These are phyloP conservation scores for Phrynocephalus vlangalii DNA, from an alignment of 2,797 vertebrate genomes.

Conservation along the genomic window DNA sequence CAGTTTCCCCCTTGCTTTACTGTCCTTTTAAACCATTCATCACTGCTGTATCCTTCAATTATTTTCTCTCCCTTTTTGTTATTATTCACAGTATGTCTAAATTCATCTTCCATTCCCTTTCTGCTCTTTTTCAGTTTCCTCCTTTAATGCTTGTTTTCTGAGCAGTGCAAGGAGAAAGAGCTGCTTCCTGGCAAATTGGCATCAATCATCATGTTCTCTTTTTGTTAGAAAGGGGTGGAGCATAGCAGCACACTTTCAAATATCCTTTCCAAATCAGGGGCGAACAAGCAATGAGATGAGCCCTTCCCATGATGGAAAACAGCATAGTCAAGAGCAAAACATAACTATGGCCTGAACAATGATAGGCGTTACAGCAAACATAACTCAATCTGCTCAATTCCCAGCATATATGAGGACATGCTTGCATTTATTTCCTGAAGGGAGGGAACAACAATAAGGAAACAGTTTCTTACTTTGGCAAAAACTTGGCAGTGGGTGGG, in stretches of 20 bases:
- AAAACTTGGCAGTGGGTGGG: constrained; percentile 42
- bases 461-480: constrained; percentile 52
- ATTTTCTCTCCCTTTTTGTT: neutral
- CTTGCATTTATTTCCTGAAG: constrained; percentile 50
- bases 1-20: constrained; percentile 69
- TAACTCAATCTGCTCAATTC: neutral
- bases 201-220: constrained; percentile 27
- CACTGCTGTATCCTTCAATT: constrained; percentile 56
- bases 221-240: neutral
- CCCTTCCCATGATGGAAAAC: constrained; percentile 9
- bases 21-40: constrained; percentile 61
- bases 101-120: constrained; percentile 11
- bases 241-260: constrained; percentile 8
- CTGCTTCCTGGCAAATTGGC: constrained; percentile 9
- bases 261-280: constrained; percentile 10
- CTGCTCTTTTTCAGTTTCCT: neutral
- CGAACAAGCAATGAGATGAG: constrained; percentile 25
- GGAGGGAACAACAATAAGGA: constrained; percentile 47
- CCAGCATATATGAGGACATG: constrained; percentile 46
- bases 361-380: neutral
- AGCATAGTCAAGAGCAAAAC: constrained; percentile 13
- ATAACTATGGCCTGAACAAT: constrained; percentile 8
- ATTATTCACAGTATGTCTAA: constrained; percentile 41
- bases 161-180: constrained; percentile 24
- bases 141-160: constrained; percentile 19